Base-by-base conservation (phyloP, 2,888 invertebrate genomes). In the Hyles lineata region DNA sequence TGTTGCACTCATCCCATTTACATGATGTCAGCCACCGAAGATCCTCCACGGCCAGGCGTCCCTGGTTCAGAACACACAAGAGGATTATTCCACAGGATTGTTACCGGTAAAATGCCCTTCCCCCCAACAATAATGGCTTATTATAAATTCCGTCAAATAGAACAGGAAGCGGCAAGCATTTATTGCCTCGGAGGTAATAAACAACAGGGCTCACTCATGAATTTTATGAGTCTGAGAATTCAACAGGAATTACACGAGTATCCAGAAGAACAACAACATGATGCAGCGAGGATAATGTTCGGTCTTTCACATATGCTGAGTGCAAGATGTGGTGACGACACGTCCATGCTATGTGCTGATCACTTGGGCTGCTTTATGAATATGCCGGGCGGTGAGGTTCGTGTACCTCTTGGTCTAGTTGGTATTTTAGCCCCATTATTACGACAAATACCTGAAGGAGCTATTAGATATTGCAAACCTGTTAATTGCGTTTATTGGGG, bases 401-500 rank as follows among this genome's bases (percentile, higher is more conserved):
- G 95, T 32, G 95, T 97, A 23, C 96, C 97, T 0, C 86, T 96
- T 52, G 97, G 97, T 3, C 94, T 95, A 80, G 94, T 96, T 0
- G 96, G 96, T 0, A 95, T 96, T 23, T 85, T 97, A 29, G 96
- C 96, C 0, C 97, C 97, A 0, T 83, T 97, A 52, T 85, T 97
- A n/a, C 92, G 96, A 29, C 96, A 96, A 77, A 91, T 97, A 74
- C 96, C 96, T 0, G 95, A 95, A 79, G 95, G 96, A 69, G 89
- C 95, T 19, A 90, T 96, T 70, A 95, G 95, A 60, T 97, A 96
- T 78, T 96, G 96, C 79, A 96, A 96, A 76, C 96, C 97, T 0
- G 97, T 97, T 0, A 96, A 95, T 29, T 95, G 95, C 78, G 95
- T 98, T 29, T 93, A 96, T 77, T 97, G 97, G 97, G 96, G 96